These are phyloP conservation scores for Pomatorhinus ruficollis DNA, from an alignment of 2,113 vertebrate genomes.

Conservation along the genomic window DNA sequence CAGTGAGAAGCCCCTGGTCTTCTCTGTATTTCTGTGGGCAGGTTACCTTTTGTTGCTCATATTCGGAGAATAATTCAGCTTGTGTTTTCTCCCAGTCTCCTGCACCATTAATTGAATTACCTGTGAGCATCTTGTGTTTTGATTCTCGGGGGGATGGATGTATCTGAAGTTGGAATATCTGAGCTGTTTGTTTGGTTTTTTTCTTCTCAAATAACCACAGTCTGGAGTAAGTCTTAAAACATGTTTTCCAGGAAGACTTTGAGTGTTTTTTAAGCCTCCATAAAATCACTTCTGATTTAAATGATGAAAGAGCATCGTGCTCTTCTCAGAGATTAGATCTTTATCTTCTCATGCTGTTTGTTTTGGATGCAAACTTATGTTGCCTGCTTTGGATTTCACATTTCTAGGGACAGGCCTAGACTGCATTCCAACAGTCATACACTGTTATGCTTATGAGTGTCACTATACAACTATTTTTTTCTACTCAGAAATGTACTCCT, in stretches of 20 bases:
- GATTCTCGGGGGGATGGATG: not conserved
- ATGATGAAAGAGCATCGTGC: not conserved
- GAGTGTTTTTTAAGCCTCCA: not conserved
- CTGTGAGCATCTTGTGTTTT: not conserved
- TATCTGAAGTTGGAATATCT: not conserved
- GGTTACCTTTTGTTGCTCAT: not conserved
- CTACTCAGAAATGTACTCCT: not conserved
- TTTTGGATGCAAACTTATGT: not conserved
- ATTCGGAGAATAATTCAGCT: not conserved
- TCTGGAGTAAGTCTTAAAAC: not conserved
- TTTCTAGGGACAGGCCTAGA: not conserved
- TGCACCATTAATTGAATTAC: not conserved
- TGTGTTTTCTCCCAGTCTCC: not conserved
- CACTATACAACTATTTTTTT: not conserved
- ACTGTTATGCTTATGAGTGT: not conserved
- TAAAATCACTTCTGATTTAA: not conserved
- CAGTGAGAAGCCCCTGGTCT: fast-evolving
- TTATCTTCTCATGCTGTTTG: not conserved
- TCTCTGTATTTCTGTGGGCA: not conserved
- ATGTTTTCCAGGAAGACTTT: not conserved
- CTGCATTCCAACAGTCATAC: not conserved
- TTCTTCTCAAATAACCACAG: not conserved
- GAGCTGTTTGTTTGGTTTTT: not conserved
- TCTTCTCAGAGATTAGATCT: not conserved
- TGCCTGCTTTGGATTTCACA: not conserved